Evolutionary conservation across 1,140 invertebrate species (phyloP).

Genomic region (Leptinotarsa undecemlineata): DNA sequence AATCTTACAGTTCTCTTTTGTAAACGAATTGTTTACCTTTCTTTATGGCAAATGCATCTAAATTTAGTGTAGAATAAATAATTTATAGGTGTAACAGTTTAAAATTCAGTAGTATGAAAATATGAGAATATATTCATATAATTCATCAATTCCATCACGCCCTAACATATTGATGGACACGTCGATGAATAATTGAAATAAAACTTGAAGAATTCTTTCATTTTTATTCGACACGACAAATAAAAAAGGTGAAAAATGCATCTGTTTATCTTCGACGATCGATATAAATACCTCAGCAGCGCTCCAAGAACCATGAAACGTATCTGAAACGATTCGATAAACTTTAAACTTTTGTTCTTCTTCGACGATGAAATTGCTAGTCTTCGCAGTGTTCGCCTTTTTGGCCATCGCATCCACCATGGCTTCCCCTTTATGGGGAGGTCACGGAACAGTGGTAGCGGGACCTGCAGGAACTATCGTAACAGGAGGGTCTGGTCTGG

Average conservation of each 20-base stretch:
- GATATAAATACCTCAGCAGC: background rate
- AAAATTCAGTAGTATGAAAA: no score
- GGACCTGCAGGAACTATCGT: conserved; percentile 25
- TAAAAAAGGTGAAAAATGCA: background rate
- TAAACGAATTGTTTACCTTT: no score
- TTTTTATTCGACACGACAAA: background rate
- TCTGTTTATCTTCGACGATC: background rate
- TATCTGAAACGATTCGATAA: background rate
- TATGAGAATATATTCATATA: background rate
- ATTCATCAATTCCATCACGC: background rate
- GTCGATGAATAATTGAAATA: background rate
- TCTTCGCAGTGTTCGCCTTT: conserved; percentile 35
- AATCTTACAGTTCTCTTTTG: no score
- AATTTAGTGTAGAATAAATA: no score
- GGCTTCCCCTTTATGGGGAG: conserved; percentile 18
- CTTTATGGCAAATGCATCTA: no score
- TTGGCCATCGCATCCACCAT: conserved; percentile 34
- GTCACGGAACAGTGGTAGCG: conserved; percentile 20
- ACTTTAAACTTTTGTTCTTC: background rate
- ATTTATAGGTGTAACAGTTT: no score
- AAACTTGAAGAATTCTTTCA: background rate
- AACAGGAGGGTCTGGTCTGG: conserved; percentile 5
- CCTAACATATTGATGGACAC: background rate
- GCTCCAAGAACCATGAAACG: background rate
- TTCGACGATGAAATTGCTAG: conserved; percentile 33